These are phyloP conservation scores for Australoheros scitulus DNA, from an alignment of 2,113 vertebrate species.

Conservation along the genomic window DNA sequence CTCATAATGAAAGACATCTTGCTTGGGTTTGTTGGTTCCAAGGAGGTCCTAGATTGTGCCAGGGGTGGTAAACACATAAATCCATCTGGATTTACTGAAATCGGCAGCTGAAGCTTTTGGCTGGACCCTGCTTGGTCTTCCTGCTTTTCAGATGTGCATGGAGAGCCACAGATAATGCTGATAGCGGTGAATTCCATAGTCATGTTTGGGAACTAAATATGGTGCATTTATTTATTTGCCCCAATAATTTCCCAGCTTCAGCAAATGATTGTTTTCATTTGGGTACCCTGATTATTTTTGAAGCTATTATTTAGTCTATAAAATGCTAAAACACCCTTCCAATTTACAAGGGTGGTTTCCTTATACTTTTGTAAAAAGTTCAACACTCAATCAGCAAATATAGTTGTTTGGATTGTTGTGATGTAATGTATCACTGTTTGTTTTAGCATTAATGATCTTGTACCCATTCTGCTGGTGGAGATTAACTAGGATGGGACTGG, in stretches of 20 bases:
- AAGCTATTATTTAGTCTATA: not conserved
- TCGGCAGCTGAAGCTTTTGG: constrained; percentile 68
- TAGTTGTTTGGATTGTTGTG: not conserved
- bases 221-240: not conserved
- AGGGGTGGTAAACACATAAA: constrained; percentile 55
- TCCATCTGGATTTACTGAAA: constrained; percentile 59
- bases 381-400: not conserved
- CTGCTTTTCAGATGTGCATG: constrained; percentile 45
- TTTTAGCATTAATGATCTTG: not conserved
- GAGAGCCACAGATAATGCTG: constrained; percentile 40
- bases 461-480: not conserved
- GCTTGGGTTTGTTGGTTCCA: constrained; percentile 45
- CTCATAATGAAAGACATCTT: constrained; percentile 56
- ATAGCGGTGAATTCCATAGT: constrained; percentile 27
- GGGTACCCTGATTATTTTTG: not conserved
- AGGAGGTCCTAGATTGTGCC: constrained; percentile 52
- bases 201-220: not conserved
- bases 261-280: not conserved
- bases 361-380: not conserved
- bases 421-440: not conserved
- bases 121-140: constrained; percentile 55
- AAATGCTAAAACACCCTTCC: not conserved
- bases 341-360: not conserved
- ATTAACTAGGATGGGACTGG: not conserved
- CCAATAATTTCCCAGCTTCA: not conserved